A percentile compares a stretch with the other conserved stretches of the same genome.
Evolutionary conservation across 2,888 invertebrate species (phyloP).

Genomic region (Syrphus vitripennis): DNA sequence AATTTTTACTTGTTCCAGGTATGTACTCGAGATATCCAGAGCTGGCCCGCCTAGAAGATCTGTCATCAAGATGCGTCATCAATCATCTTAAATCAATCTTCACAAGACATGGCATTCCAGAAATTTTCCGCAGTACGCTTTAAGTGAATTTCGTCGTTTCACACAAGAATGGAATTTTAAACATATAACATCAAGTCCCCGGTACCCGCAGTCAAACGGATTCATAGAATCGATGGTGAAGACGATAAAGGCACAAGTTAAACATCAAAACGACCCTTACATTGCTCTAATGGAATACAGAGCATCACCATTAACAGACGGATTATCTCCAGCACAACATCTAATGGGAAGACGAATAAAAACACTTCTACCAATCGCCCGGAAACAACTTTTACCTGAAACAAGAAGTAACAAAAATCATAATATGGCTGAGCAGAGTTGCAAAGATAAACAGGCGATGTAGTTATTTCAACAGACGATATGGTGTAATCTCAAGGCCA

Average conservation of each 20-base stretch:
- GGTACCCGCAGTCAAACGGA: slow-evolving; percentile 2
- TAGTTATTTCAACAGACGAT: background rate
- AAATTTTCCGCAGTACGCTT: background rate
- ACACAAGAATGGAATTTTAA: background rate
- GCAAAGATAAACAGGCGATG: background rate
- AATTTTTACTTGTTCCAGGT: background rate
- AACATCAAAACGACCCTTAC: background rate
- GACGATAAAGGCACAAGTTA: background rate
- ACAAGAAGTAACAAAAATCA: background rate
- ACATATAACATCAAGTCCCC: slow-evolving; percentile 3
- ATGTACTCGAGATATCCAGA: background rate
- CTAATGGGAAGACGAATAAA: background rate
- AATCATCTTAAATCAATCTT: background rate
- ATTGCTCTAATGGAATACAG: slow-evolving; percentile 5
- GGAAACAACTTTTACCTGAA: background rate
- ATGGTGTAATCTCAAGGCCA: background rate
- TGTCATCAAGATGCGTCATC: background rate
- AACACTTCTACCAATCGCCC: background rate
- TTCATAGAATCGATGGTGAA: background rate
- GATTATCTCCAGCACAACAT: background rate
- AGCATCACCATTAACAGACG: slow-evolving; percentile 10
- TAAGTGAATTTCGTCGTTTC: slow-evolving; percentile 2
- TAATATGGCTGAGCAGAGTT: background rate
- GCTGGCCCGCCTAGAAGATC: background rate
- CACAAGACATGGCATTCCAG: slow-evolving; percentile 2